These are phyloP conservation scores for Euleptes europaea DNA, from an alignment of 2,113 vertebrate species.

Conservation along the genomic window DNA sequence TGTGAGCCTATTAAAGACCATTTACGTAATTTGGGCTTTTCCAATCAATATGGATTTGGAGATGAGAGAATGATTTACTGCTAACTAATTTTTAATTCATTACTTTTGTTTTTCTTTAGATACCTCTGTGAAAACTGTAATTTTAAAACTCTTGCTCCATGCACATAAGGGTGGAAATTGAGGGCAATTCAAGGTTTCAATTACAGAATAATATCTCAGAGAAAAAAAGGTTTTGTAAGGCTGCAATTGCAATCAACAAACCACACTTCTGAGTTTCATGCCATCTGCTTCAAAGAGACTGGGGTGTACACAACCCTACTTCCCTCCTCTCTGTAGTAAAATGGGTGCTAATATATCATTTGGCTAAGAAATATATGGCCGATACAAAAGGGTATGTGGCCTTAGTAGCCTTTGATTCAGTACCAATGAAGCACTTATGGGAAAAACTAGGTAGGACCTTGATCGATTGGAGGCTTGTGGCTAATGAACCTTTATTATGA, in stretches of 20 bases:
- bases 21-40: background rate
- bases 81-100: background rate
- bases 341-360: no score
- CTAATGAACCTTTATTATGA: no score
- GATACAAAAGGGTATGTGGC: no score
- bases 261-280: background rate
- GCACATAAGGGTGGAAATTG: background rate
- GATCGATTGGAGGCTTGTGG: no score
- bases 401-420: no score
- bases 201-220: background rate
- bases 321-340: background rate
- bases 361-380: no score
- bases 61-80: background rate
- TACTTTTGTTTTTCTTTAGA: background rate
- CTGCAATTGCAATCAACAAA: background rate
- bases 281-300: background rate
- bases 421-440: no score
- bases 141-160: background rate
- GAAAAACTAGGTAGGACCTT: no score
- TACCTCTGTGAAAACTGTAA: no score
- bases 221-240: background rate
- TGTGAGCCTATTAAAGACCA: background rate
- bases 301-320: background rate
- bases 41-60: background rate
- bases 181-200: background rate